These are phyloP conservation scores for Manis javanica DNA, from an alignment of 2,797 vertebrate genomes.

Conservation along the genomic window DNA sequence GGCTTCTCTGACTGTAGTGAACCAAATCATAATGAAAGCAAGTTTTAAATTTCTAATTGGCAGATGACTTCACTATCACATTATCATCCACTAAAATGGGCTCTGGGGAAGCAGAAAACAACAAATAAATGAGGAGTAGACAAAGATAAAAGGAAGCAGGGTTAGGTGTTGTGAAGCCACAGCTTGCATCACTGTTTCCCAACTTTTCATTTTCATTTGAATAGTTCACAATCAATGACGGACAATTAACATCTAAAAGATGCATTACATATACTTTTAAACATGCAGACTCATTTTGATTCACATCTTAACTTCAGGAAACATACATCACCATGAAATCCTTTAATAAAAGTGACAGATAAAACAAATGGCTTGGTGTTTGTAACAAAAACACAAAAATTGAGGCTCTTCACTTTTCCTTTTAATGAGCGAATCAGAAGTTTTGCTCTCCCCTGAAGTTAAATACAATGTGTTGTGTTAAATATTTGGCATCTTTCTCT, in stretches of 20 bases:
- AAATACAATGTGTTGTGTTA: conserved; percentile 83
- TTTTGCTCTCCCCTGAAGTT: conserved; percentile 86
- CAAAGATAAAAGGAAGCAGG: neutral
- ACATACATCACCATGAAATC: conserved; percentile 81
- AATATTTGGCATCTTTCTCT: conserved; percentile 81
- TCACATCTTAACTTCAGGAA: conserved; percentile 82
- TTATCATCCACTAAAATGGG: neutral
- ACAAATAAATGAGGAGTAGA: neutral
- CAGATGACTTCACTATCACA: neutral
- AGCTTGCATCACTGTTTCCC: neutral
- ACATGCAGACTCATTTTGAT: conserved; percentile 76
- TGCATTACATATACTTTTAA: conserved; percentile 53
- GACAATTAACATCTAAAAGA: conserved; percentile 68
- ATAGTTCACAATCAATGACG: conserved; percentile 70
- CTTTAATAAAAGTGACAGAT: conserved; percentile 87
- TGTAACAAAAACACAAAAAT: conserved; percentile 53
- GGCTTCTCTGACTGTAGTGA: neutral
- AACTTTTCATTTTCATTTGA: conserved; percentile 70
- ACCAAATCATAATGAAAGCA: neutral
- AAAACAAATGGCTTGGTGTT: conserved; percentile 84
- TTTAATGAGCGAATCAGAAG: conserved; percentile 85
- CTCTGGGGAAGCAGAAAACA: neutral
- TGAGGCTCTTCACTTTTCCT: conserved; percentile 82
- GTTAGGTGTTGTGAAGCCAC: neutral
- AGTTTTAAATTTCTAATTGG: neutral